A percentile compares a stretch with the other conserved stretches of the same genome.
Conservation (phyloP, 1,140 invertebrate species). For the Drosophila cardini region DNA sequence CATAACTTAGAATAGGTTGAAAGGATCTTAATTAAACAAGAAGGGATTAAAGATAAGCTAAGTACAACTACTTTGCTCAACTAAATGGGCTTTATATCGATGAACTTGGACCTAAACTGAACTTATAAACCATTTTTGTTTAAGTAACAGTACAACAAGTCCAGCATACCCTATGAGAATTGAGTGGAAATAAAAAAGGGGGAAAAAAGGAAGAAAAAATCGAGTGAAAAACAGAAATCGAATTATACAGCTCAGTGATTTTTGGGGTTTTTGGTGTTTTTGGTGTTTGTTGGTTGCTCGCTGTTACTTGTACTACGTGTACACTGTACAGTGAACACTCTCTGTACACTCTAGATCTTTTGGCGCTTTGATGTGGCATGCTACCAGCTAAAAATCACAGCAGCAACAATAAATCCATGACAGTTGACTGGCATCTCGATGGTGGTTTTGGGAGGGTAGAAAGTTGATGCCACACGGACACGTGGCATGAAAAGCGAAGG, state of each 20-base stretch:
- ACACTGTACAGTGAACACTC: neutral
- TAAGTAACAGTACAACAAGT: neutral
- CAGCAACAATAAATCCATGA: conserved; percentile 76
- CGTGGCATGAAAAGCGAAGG: conserved; percentile 36
- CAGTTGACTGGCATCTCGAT: conserved; percentile 67
- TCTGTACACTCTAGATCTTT: neutral
- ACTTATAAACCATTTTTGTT: too few relatives aligned
- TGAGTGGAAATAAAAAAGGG: neutral
- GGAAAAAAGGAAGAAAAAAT: conserved; percentile 34
- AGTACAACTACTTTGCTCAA: too few relatives aligned
- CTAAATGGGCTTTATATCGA: too few relatives aligned
- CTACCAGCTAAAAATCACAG: conserved; percentile 78
- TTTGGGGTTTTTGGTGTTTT: conserved; percentile 82
- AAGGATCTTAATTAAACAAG: too few relatives aligned
- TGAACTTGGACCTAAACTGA: too few relatives aligned
- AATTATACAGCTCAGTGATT: conserved; percentile 83
- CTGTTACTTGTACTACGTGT: conserved; percentile 71
- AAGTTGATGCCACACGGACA: conserved; percentile 35
- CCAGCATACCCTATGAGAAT: neutral
- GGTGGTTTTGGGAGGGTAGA: neutral
- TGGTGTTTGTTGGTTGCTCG: conserved; percentile 53
- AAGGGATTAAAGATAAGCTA: too few relatives aligned
- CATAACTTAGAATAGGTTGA: too few relatives aligned
- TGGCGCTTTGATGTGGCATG: conserved; percentile 75
- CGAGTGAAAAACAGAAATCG: conserved; percentile 78